phyloP scores from a whole-genome alignment of 1,140 invertebrate genomes.

The Eubasilissa regina region DNA sequence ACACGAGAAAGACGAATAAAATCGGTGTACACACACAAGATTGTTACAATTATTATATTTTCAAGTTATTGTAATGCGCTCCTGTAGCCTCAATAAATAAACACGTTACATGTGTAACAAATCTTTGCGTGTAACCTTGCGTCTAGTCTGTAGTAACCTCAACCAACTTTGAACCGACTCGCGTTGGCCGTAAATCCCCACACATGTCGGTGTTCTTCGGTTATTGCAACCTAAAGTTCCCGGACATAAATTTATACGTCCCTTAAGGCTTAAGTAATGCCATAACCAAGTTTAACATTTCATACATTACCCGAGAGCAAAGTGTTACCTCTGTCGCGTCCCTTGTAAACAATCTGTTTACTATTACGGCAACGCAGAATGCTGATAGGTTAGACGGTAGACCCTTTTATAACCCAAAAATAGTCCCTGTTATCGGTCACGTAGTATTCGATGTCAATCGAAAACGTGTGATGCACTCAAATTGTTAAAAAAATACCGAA shows the following conservation, averaged over 20 bases:
- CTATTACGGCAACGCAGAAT: neutral
- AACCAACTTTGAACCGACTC: neutral
- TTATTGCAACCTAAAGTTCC: slow-evolving; percentile 9
- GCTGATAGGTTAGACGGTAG: neutral
- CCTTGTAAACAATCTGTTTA: slow-evolving; percentile 20
- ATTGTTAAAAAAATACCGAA: too few species aligned
- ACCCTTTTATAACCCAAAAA: neutral
- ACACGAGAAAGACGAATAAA: too few species aligned
- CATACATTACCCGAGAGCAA: slow-evolving; percentile 10
- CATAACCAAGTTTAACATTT: slow-evolving; percentile 39
- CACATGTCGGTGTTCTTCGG: slow-evolving; percentile 11
- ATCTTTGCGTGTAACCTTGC: too few species aligned
- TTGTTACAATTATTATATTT: too few species aligned
- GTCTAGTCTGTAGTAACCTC: too few species aligned
- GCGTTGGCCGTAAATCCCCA: slow-evolving; percentile 1
- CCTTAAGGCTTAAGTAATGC: slow-evolving; percentile 18
- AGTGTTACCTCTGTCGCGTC: slow-evolving; percentile 20
- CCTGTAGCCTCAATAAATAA: too few species aligned
- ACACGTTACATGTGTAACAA: too few species aligned
- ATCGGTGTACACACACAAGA: too few species aligned
- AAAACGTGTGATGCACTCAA: too few species aligned
- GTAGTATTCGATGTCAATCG: neutral
- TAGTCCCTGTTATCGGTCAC: neutral
- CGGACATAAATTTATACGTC: slow-evolving; percentile 17
- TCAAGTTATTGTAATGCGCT: too few species aligned